Evolutionary conservation across 2,888 invertebrate species (phyloP).

Genomic region (Exocentrus adspersus): DNA sequence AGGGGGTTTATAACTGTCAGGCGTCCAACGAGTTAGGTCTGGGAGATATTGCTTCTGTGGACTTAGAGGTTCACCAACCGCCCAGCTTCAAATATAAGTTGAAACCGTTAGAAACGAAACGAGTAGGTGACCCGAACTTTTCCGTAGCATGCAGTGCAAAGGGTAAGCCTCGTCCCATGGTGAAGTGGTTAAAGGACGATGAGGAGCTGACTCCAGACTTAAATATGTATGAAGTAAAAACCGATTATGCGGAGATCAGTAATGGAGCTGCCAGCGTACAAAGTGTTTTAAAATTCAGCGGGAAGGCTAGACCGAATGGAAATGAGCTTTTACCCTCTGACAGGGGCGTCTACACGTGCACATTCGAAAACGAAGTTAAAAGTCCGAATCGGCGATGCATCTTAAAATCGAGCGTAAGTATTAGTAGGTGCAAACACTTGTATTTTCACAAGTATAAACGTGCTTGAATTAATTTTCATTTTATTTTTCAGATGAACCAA

Average conservation of each 20-base stretch:
- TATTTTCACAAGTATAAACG: background rate
- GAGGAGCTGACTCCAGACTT: constrained; percentile 80
- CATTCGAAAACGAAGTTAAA: constrained; percentile 91
- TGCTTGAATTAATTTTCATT: background rate
- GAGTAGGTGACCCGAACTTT: constrained; percentile 82
- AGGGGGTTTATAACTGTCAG: constrained; percentile 90
- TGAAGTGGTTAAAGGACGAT: constrained; percentile 89
- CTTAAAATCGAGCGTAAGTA: constrained; percentile 88
- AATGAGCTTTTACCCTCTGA: constrained; percentile 85
- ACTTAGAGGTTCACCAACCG: constrained; percentile 87
- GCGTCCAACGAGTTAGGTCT: constrained; percentile 90
- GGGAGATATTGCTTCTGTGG: constrained; percentile 85
- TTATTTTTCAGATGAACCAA: constrained; percentile 77
- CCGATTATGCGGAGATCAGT: constrained; percentile 78
- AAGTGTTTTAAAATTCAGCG: constrained; percentile 82
- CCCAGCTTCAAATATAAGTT: constrained; percentile 86
- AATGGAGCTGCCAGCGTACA: constrained; percentile 85
- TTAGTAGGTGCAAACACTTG: background rate
- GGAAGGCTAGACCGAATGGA: constrained; percentile 78
- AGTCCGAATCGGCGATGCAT: constrained; percentile 89
- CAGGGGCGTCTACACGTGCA: constrained; percentile 87
- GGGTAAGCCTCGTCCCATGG: constrained; percentile 86
- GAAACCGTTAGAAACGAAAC: constrained; percentile 81
- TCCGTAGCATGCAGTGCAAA: constrained; percentile 85
- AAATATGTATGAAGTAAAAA: constrained; percentile 84